These are phyloP conservation scores for Pocillopora grandis DNA, from an alignment of 92 coral and sea anemone species.

Conservation along the genomic window DNA sequence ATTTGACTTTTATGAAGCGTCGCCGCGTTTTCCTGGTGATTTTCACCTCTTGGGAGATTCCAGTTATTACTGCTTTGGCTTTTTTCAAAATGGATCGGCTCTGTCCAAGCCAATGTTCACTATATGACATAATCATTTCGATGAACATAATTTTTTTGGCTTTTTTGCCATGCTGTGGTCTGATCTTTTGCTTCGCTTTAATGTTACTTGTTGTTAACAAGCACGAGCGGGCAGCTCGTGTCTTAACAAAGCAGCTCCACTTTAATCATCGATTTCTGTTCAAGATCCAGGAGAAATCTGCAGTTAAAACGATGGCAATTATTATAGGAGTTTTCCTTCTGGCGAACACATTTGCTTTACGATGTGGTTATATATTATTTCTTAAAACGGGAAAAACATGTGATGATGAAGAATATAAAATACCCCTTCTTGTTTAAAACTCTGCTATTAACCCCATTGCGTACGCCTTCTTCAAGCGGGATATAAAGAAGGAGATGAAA, in stretches of 20 bases:
- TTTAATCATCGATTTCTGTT: not conserved
- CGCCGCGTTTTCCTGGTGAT: not conserved
- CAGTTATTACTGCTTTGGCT: not conserved
- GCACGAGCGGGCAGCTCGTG: not conserved
- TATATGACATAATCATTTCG: not conserved
- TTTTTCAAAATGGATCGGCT: too few relatives aligned
- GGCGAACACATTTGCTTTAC: too few relatives aligned
- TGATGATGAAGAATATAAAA: too few relatives aligned
- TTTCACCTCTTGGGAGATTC: not conserved
- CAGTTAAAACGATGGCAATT: not conserved
- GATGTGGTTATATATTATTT: too few relatives aligned
- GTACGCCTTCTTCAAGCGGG: conserved; percentile 14
- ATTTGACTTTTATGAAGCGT: not conserved
- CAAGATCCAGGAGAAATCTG: not conserved
- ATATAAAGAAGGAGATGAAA: not conserved
- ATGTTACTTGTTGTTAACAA: not conserved
- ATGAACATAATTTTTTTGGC: not conserved
- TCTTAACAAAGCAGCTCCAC: not conserved
- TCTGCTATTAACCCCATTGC: conserved; percentile 8
- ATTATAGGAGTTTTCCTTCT: not conserved
- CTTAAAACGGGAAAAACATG: too few relatives aligned
- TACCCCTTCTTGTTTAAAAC: not conserved
- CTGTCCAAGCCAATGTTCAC: too few relatives aligned
- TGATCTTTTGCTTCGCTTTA: not conserved
- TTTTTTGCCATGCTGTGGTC: not conserved